Evolutionary conservation across 2,797 vertebrate species (phyloP), one percentile per base, ranked within the genome.

Genomic region (Rhodeus uyekii): DNA sequence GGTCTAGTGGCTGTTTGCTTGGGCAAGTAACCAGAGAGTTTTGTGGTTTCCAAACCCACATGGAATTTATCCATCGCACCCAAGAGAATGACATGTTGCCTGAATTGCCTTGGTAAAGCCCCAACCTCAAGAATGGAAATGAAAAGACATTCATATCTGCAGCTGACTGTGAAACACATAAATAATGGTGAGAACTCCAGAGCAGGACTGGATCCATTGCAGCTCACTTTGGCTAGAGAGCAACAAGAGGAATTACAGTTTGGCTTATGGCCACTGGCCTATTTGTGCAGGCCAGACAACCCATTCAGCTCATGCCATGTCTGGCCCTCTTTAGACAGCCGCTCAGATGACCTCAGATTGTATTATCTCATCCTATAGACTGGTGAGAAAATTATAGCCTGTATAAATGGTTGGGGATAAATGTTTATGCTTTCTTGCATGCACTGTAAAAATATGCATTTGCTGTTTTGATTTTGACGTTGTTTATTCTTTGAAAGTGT

Each of bases 21-120:
- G 80, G 83, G 84, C 80, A 84, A 76, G 83, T 83, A 84, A 87
- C 53, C 79, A 78, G 64, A 83, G 86, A 86, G 85, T 80, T 55
- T 79, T 81, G 75, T 53, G 84, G 87, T 87, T 89, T 74, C 53
- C 72, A 50, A 84, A 82, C 48, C 75, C 76, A 55, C 68, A 86
- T 92, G 88, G 88, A 87, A 78, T 86, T 85, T 86, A 88, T 91
- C 87, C 87, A 88, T 73, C 48, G 27, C 79, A 85, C 87, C 86
- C 81, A 83, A 78, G 83, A 88, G 88, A 87, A 84, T 83, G 82
- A 69, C 82, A 86, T 85, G 88, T 89, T 89, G 87, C 78, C 79
- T 86, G 80, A 89, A 88, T 58, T 81, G 61, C 80, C 89, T 86
- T 69, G 78, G 86, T 88, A 58, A 79, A 88, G 60, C 68, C 75